Evolutionary conservation across 2,797 vertebrate species (phyloP).

Genomic region (Manis javanica): DNA sequence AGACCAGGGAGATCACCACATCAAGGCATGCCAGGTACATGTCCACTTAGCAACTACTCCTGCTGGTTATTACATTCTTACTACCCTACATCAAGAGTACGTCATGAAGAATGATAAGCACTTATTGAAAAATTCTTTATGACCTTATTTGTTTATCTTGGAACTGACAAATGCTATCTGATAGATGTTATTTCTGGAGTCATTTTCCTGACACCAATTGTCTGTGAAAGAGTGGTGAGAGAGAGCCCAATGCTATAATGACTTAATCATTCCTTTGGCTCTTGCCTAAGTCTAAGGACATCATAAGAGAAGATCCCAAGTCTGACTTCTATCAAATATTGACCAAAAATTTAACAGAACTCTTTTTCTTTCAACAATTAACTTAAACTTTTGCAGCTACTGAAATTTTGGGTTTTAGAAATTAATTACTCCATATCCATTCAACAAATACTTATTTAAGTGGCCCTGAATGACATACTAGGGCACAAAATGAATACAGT

Average conservation of each 20-base stretch:
- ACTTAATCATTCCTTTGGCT: not conserved
- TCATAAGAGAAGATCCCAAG: constrained; percentile 23
- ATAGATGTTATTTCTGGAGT: not conserved
- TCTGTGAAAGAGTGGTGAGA: not conserved
- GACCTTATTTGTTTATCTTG: not conserved
- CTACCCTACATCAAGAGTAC: not conserved
- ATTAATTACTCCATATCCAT: constrained; percentile 26
- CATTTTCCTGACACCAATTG: not conserved
- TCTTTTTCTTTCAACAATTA: constrained; percentile 41
- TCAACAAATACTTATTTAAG: constrained; percentile 44
- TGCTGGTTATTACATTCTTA: not conserved
- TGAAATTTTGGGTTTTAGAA: not conserved
- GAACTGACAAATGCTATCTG: not conserved
- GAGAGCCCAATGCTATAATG: not conserved
- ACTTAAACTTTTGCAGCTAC: constrained; percentile 40
- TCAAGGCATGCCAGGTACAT: not conserved
- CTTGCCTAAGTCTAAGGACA: constrained; percentile 39
- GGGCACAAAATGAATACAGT: constrained; percentile 34
- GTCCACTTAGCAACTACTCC: not conserved
- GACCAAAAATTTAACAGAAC: constrained; percentile 31
- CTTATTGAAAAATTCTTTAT: not conserved
- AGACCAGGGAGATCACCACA: not conserved
- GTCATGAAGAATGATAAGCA: not conserved
- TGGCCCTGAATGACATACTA: not conserved
- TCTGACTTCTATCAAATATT: constrained; percentile 38